These are phyloP conservation scores for Paratilapia polleni DNA, from an alignment of 2,113 vertebrate genomes.

Conservation along the genomic window DNA sequence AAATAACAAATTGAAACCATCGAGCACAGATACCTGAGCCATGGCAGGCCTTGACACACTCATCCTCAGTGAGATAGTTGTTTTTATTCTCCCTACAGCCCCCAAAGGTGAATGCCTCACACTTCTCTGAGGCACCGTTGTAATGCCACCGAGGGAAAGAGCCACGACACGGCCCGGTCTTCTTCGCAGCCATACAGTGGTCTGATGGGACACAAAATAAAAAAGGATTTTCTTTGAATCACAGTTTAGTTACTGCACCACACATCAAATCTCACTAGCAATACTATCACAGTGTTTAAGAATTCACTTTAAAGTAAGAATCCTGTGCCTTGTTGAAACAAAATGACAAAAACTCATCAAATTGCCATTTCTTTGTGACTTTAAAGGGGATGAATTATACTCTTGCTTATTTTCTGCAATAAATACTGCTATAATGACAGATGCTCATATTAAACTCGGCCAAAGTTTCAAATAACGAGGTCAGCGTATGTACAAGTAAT, in stretches of 20 bases:
- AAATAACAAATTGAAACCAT: not conserved
- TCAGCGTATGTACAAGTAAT: not conserved
- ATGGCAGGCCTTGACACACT: conserved; percentile 86
- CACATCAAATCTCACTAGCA: not conserved
- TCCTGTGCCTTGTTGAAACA: not conserved
- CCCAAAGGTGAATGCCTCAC: conserved; percentile 87
- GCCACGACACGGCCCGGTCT: conserved; percentile 90
- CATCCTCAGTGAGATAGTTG: conserved; percentile 87
- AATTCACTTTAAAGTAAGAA: not conserved
- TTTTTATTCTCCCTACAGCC: conserved; percentile 93
- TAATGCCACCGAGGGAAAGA: conserved; percentile 93
- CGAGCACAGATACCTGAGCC: conserved; percentile 53
- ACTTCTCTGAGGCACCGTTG: conserved; percentile 80
- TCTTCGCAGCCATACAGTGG: conserved; percentile 88
- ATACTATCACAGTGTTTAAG: not conserved
- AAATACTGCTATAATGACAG: not conserved
- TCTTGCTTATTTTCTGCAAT: not conserved
- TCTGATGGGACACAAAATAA: conserved; percentile 74
- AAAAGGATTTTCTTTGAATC: not conserved
- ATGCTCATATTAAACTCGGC: not conserved
- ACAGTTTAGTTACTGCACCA: not conserved
- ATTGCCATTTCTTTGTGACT: not conserved
- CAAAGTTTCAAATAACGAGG: not conserved
- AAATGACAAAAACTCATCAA: not conserved
- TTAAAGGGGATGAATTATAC: not conserved